phyloP scores from a whole-genome alignment of 2,797 vertebrate genomes.

The Pseudotriccus pelzelni region DNA sequence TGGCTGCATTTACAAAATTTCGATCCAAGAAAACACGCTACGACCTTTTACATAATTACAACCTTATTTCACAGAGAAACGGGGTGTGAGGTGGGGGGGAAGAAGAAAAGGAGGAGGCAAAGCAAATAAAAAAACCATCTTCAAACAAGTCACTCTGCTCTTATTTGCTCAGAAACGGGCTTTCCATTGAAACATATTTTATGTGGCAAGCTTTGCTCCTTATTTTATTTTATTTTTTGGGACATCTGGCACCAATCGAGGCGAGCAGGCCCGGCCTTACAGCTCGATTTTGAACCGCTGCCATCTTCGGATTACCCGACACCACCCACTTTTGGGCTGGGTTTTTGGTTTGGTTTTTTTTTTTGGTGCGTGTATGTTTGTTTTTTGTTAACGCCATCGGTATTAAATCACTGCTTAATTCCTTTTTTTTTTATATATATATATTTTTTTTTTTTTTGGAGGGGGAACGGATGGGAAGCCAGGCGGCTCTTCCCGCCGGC shows the following conservation, averaged over 20 bases:
- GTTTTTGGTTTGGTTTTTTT: not conserved
- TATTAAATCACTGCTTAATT: constrained; percentile 64
- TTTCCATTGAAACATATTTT: constrained; percentile 87
- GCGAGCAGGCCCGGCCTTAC: constrained; percentile 80
- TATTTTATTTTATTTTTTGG: constrained; percentile 62
- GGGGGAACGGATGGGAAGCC: not conserved
- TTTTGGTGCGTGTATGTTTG: constrained; percentile 47
- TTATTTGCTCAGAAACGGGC: constrained; percentile 74
- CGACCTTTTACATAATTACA: constrained; percentile 72
- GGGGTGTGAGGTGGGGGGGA: not conserved
- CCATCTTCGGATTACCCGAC: constrained; percentile 87
- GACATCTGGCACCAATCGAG: constrained; percentile 92
- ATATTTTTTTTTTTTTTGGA: not conserved
- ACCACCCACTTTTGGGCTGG: constrained; percentile 70
- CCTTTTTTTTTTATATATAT: not conserved
- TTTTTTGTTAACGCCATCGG: constrained; percentile 75
- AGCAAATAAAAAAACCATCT: constrained; percentile 53
- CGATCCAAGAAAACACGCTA: constrained; percentile 29
- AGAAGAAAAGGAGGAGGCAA: not conserved
- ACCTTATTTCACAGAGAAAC: constrained; percentile 59
- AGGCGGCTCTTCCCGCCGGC: not conserved
- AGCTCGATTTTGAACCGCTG: constrained; percentile 86
- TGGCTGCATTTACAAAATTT: not conserved
- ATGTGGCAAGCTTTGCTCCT: constrained; percentile 81
- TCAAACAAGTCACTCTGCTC: constrained; percentile 76